Base-by-base conservation (phyloP, 2,888 invertebrate species). In the Leucophenga maculata region DNA sequence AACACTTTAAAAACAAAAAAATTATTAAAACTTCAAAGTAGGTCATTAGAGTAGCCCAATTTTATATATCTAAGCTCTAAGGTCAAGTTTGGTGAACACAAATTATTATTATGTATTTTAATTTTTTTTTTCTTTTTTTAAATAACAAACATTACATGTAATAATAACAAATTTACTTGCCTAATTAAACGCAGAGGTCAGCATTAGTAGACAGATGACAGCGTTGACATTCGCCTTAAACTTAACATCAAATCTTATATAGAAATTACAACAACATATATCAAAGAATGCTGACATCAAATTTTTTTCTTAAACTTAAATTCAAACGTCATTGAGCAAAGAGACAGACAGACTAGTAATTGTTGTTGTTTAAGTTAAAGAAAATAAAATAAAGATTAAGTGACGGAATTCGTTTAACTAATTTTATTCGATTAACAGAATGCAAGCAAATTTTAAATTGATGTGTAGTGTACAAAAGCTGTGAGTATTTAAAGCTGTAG, bases 391-490 rank as follows among this genome's bases (percentile, higher is more conserved):
- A 11, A 8, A 39, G 39, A 39, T 54, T 20, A 54, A 20, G 20
- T 54, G 16, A 20, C 20, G 16, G 52, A 9, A 52, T n/a, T 54
- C 48, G 48, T 11, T 64, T 48, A 64, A 64, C 75, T 73, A 70
- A 77, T 46, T 82, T 76, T 82, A 83, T 80, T 82, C 68, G 72
- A 80, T 80, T 80, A 80, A 82, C 82, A 83, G 1, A 39, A 39
- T 11, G 39, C 39, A 39, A 39, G 11, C 39, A 39, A 39, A 6
- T 26, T 26, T 6, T 39, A 39, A 39, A 39, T 39, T 39, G 39
- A 6, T 11, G 39, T 39, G 39, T 39, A 39, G 39, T 39, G 39
- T 39, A 11, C 39, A 39, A 39, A 9, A 6, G 39, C 39, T 39
- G 3, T 3, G 8, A 39, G 9, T 39, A 39, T 39, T 11, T 39